A percentile compares a stretch with the other conserved stretches of the same genome.
Conservation (phyloP, 2,888 invertebrate genomes). For the Incurvaria masculella region DNA sequence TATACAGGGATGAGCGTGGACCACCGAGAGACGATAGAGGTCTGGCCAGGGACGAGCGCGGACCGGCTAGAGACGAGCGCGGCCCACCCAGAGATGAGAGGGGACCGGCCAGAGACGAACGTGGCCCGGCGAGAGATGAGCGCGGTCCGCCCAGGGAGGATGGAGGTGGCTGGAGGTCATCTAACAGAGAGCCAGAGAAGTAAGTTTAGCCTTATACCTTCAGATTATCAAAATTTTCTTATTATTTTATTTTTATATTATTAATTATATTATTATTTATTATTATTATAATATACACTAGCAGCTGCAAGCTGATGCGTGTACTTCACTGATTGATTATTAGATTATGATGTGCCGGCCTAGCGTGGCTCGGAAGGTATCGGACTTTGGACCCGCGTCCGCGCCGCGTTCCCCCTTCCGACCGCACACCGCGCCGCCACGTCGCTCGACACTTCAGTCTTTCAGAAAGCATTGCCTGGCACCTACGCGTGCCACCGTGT, state of each 20-base stretch:
- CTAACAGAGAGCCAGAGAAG: conserved; percentile 24
- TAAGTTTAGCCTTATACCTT: conserved; percentile 5
- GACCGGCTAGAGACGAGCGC: background rate
- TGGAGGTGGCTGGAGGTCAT: conserved; percentile 31
- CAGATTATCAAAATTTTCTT: background rate
- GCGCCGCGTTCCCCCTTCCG: no score
- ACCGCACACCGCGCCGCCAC: no score
- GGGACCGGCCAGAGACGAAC: conserved; percentile 2
- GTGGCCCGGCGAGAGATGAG: conserved; percentile 16
- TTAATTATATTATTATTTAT: no score
- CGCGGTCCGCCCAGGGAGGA: conserved; percentile 22
- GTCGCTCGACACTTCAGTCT: no score
- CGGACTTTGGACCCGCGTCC: no score
- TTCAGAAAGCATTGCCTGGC: no score
- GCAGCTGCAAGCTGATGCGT: no score
- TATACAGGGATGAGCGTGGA: background rate
- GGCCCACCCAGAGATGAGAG: background rate
- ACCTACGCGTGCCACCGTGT: no score
- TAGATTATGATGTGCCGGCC: no score
- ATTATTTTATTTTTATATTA: background rate
- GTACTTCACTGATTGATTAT: no score
- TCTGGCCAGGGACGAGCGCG: background rate
- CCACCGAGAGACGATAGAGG: background rate
- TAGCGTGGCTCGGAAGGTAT: no score
- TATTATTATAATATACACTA: no score